Conservation (phyloP, 2,797 vertebrate species). For the Steatocranus sp. region DNA sequence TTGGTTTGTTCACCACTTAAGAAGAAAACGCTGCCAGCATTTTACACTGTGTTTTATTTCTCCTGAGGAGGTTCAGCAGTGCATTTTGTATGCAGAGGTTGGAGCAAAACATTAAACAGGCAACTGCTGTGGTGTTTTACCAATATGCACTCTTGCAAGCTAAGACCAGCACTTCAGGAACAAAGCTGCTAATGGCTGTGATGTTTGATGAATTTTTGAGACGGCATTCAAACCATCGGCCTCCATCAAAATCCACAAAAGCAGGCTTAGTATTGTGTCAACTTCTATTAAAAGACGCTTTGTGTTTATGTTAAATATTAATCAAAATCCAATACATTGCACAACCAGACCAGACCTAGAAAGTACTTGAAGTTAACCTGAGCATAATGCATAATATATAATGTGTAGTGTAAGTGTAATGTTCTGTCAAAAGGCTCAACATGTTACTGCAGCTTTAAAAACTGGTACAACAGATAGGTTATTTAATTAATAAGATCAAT, state of each 20-base stretch:
- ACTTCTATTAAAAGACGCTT: background rate
- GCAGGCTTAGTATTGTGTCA: background rate
- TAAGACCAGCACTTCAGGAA: background rate
- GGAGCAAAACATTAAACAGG: slow-evolving; percentile 43
- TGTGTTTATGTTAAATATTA: background rate
- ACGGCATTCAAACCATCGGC: background rate
- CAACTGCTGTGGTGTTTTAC: background rate
- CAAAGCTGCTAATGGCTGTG: background rate
- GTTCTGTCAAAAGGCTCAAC: background rate
- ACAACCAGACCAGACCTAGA: background rate
- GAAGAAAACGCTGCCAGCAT: slow-evolving; percentile 39
- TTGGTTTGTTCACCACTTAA: slow-evolving; percentile 38
- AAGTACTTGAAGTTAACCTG: background rate
- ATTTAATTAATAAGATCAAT: background rate
- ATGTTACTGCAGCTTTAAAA: background rate
- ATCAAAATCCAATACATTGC: background rate
- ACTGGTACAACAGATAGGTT: background rate
- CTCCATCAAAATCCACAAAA: background rate
- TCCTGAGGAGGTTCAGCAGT: slow-evolving; percentile 28
- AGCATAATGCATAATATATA: background rate
- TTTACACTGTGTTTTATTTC: slow-evolving; percentile 41
- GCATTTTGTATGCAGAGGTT: slow-evolving; percentile 47
- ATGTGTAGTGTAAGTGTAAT: background rate
- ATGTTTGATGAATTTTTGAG: background rate
- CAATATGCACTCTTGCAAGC: background rate